Conservation (phyloP, 2,113 vertebrate species). For the Tylochromis polylepis region DNA sequence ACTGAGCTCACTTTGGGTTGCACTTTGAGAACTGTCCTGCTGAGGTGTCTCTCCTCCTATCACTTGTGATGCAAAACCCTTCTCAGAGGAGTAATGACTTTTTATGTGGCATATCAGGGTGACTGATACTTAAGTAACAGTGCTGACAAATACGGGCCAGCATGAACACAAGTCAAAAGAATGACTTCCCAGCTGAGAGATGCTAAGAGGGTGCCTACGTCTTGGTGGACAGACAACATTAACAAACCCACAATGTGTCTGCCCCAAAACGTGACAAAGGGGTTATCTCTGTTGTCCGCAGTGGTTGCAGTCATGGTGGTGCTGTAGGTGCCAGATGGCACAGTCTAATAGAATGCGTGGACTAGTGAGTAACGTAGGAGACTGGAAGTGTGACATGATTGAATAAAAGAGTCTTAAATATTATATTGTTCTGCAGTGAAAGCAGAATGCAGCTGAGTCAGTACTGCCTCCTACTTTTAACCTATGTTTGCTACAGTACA, state of each 20-base stretch:
- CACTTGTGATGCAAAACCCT: constrained; percentile 1
- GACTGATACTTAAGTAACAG: constrained; percentile 4
- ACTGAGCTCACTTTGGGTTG: not conserved
- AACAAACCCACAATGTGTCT: not conserved
- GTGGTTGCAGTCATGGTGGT: not conserved
- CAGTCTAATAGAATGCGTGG: constrained; percentile 29
- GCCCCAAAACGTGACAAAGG: not conserved
- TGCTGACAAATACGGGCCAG: constrained; percentile 27
- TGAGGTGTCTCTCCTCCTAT: constrained; percentile 4
- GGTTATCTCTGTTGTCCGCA: constrained; percentile 1
- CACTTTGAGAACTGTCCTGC: not conserved
- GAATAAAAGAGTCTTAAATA: constrained; percentile 34
- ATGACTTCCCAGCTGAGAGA: not conserved
- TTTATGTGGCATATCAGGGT: not conserved
- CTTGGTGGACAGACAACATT: not conserved
- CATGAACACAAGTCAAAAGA: constrained; percentile 2
- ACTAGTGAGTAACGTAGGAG: constrained; percentile 46
- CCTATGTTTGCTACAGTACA: not conserved
- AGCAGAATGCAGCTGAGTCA: not conserved
- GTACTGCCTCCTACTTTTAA: not conserved
- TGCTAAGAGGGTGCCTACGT: not conserved
- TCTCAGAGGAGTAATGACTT: not conserved
- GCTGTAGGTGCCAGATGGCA: constrained; percentile 52
- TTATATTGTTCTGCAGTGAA: not conserved
- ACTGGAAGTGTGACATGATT: constrained; percentile 47